Evolutionary conservation across 2,888 invertebrate genomes (phyloP), one percentile per base, ranked within the genome.

Genomic region (Sepioteuthis lessoniana): DNA sequence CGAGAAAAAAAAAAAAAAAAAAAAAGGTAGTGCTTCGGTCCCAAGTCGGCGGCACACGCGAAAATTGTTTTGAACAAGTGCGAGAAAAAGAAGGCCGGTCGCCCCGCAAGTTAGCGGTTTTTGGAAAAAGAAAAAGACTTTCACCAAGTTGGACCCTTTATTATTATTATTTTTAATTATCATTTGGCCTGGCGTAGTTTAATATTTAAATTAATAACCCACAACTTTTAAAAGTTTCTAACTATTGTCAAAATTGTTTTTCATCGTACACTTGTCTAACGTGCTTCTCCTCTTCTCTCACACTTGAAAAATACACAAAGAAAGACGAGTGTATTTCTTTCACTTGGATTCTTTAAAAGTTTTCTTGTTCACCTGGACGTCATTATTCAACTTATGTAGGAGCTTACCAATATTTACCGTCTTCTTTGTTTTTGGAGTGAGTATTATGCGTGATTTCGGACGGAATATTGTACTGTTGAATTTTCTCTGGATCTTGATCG

Each of bases 341-440:
- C n/a, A 13, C 3, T n/a, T 76, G 76, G n/a, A 76, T 76, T 35
- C 76, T 16, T 13, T 76, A 25, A 76, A 76, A n/a, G 13, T 16
- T n/a, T 60, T 60, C 31, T 60, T 60, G 10, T 13, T 76, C 76
- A 35, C 76, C 76, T 76, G 76, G 76, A 76, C 76, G n/a, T 76
- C 76, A 76, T 60, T 76, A 76, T 76, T 76, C 76, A 76, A n/a
- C 76, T 76, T 76, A 76, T 76, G 76, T 76, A 76, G 76, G 76
- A 76, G n/a, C n/a, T 76, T 76, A 76, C n/a, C 76, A 4, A 2
- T 76, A 35, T 35, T 76, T 76, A n/a, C n/a, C 1, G 21, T 55
- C 55, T 55, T n/a, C n/a, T 76, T 31, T 76, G 76, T 76, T n/a
- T 76, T 76, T n/a, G 76, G n/a, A 35, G 35, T 76, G 16, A 76